These are phyloP conservation scores for Pipa parva DNA, from an alignment of 2,113 vertebrate genomes.

Conservation along the genomic window DNA sequence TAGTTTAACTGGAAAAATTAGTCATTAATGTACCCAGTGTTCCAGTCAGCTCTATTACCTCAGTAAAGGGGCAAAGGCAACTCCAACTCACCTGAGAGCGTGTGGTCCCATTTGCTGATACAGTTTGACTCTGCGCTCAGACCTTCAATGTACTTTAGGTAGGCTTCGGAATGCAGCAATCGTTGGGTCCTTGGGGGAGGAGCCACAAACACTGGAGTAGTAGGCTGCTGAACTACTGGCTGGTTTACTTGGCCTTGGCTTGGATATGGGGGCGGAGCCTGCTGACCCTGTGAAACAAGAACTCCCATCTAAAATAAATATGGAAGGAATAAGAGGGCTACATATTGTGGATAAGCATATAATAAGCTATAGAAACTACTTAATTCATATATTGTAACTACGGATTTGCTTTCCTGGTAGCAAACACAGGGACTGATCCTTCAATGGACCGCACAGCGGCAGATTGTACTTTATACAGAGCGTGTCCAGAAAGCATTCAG, in stretches of 20 bases:
- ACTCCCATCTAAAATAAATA: slow-evolving; percentile 66
- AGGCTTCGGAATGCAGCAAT: slow-evolving; percentile 95
- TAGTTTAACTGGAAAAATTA: too few relatives aligned
- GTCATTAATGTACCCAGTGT: too few relatives aligned
- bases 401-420: too few relatives aligned
- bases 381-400: too few relatives aligned
- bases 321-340: too few relatives aligned
- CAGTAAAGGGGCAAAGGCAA: not conserved
- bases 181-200: slow-evolving; percentile 92
- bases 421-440: too few relatives aligned
- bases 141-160: slow-evolving; percentile 93
- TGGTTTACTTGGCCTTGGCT: slow-evolving; percentile 76
- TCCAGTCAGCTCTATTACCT: too few relatives aligned
- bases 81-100: slow-evolving; percentile 78
- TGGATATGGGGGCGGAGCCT: slow-evolving; percentile 85
- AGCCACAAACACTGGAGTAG: slow-evolving; percentile 91
- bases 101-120: slow-evolving; percentile 97
- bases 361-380: too few relatives aligned
- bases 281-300: slow-evolving; percentile 73
- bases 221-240: slow-evolving; percentile 83
- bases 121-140: slow-evolving; percentile 87
- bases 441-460: too few relatives aligned
- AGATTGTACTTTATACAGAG: too few relatives aligned
- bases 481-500: too few relatives aligned
- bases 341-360: too few relatives aligned